Conservation (phyloP, 2,797 vertebrate species). For the Tinamus major region DNA sequence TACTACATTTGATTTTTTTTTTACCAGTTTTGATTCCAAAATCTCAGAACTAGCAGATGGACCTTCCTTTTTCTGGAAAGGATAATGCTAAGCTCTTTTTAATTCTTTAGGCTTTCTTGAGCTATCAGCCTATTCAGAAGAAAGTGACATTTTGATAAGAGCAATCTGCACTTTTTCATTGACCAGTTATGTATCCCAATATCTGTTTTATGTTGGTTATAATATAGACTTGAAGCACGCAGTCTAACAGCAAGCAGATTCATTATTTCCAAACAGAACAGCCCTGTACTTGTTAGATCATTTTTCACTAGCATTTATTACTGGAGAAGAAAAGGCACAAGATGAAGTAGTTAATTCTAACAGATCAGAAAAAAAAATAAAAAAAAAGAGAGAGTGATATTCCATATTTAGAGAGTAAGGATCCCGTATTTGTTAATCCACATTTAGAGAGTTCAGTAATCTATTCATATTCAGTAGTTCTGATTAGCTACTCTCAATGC, state of each 20-base stretch:
- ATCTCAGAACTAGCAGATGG: not conserved
- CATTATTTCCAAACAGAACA: not conserved
- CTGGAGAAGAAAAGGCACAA: not conserved
- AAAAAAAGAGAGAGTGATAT: constrained; percentile 4
- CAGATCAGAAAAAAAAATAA: not conserved
- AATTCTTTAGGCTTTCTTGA: not conserved
- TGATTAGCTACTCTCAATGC: constrained; percentile 9
- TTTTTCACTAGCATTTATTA: not conserved
- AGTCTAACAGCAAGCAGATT: not conserved
- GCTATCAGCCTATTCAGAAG: not conserved
- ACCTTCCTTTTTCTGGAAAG: not conserved
- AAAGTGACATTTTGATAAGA: not conserved
- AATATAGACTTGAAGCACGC: not conserved
- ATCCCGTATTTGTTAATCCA: not conserved
- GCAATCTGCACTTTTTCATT: not conserved
- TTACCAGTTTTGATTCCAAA: not conserved
- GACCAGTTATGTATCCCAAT: not conserved
- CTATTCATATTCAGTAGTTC: not conserved
- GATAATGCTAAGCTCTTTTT: not conserved
- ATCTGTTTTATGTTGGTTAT: not conserved
- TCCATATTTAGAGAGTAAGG: not conserved
- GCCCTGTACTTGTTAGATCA: not conserved
- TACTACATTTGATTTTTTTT: not conserved
- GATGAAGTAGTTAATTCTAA: not conserved
- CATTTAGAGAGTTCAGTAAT: not conserved